Base-by-base conservation (phyloP, 2,113 vertebrate genomes). In the Jaculus jaculus region DNA sequence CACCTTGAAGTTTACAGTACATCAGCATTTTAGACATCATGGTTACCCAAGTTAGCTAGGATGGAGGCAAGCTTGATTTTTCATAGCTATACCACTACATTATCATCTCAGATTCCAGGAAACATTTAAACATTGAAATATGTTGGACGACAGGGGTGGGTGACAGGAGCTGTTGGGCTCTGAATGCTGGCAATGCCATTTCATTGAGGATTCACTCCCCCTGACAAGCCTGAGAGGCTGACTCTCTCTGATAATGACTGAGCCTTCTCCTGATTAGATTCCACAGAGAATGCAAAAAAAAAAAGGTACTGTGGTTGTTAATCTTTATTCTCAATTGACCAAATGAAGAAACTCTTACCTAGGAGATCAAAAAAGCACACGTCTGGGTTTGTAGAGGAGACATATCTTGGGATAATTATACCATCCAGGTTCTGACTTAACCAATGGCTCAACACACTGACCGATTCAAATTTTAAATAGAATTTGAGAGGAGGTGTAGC, bases 1-100 rank as follows among this genome's bases (percentile, higher is more conserved):
- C 0, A 0, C 1, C 12, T 42, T 30, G 39, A 42, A 7, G 60
- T 32, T 8, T n/a, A 12, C 12, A 9, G 3, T 42, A 28, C 6
- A 0, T 81, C 39, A 26, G 34, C 47, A 3, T 37, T 32, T 80
- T n/a, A 73, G 63, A 39, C 61, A 71, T 68, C 32, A 58, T 3
- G 58, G 34, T 8, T 8, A 47, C 34, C 4, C 23, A 18, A 20
- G 47, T n/a, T 5, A 58, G 47, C 16, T 37, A 6, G 15, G 47
- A 24, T 28, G 23, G n/a, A 20, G 37, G 66, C 1, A 1, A 58
- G 47, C n/a, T 32, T 84, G 42, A n/a, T n/a, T 58, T 47, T 32
- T 78, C 75, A 60, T 80, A n/a, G 11, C 7, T 80, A 26, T 10
- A 7, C 10, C 24, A 47, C 3, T 68, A 10, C 16, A 28, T 47